Evolutionary conservation across 1,140 invertebrate species (phyloP), one percentile per base, ranked within the genome.

Genomic region (Centruroides sculpturatus): DNA sequence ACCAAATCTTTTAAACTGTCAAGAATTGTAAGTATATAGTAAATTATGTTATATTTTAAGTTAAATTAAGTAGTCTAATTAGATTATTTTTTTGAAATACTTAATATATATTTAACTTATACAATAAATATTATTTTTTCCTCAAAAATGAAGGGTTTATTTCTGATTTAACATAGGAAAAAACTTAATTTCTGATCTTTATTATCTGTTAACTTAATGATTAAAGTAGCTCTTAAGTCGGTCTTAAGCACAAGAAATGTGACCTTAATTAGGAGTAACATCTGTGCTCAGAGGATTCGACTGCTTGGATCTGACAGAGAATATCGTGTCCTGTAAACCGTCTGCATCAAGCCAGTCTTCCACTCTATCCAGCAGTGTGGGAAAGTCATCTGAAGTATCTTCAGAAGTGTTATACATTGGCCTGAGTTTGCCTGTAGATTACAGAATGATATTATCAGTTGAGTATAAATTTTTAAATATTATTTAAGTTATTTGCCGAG

Each of bases 371-470:
- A 57, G 41, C n/a, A 57, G 6, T 53, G 13, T 5, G 9, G 53
- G 12, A 51, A 51, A 51, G 12, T 51, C 50, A 8, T 8, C 10
- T 8, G 50, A 51, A 34, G 50, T 51, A 6, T 5, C 50, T 13
- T 5, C 23, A 51, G 50, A 51, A 13, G 50, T 13, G 10, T 13
- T 13, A 51, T 51, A 51, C 10, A 51, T 51, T 51, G 61, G 61
- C 3, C n/a, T 63, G 4, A 64, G 70, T 41, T 59, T 75, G n/a
- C 73, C 73, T 52, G 69, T 75, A 4, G 72, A 75, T 62, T 69
- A 72, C 54, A 68, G 67, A 53, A 71, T 74, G 71, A 69, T 75
- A 13, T 74, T 74, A 68, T 69, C 72, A 67, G 73, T 75, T 63
- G 59, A 34, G 12, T 23, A n/a, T 8, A 23, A 23, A 23, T 23